Base-by-base conservation (phyloP, 1,140 invertebrate species). In the Drosophila obscura region DNA sequence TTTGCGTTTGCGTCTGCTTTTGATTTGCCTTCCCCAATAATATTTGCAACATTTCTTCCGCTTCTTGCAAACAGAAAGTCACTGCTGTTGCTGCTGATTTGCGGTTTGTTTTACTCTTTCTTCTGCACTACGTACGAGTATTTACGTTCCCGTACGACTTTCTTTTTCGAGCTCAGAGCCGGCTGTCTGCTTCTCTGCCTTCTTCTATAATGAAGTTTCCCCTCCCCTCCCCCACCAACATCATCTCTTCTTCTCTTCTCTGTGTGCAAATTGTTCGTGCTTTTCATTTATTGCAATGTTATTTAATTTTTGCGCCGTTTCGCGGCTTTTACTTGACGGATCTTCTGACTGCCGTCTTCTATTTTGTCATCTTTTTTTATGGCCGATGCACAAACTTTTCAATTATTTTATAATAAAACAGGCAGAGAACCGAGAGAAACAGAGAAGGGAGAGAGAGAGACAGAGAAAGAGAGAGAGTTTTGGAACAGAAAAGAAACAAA, bases 321-420 rank as follows among this genome's bases (percentile, higher is more conserved):
- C 16, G 35, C 8, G 9, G 59, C 66, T 77, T 81, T 81, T 67
- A 63, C 68, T 63, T 77, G 78, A 77, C 62, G 58, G 52, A 43
- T 74, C 55, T 49, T 45, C 11, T 46, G 22, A 13, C 11, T 46
- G 22, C 19, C 22, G 43, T 58, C 16, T 62, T 63, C 62, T 81
- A 65, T 79, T 87, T 81, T 69, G 64, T 81, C 75, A 75, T 68
- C 60, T 64, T 39, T 31, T 56, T 24, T 31, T 74, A 62, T 41
- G 45, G 66, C 31, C 31, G 66, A 76, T 62, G 69, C 64, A 41
- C 64, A 61, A 73, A 73, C 77, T 85, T 84, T 73, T 87, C 82
- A 87, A 84, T 84, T 84, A 87, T 77, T 84, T 84, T 84, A 87
- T 77, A 84, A 87, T 74, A 71, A 84, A 81, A 69, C 31, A 65